Base-by-base conservation (phyloP, 2,113 vertebrate genomes). In the Hemiprocne comata region DNA sequence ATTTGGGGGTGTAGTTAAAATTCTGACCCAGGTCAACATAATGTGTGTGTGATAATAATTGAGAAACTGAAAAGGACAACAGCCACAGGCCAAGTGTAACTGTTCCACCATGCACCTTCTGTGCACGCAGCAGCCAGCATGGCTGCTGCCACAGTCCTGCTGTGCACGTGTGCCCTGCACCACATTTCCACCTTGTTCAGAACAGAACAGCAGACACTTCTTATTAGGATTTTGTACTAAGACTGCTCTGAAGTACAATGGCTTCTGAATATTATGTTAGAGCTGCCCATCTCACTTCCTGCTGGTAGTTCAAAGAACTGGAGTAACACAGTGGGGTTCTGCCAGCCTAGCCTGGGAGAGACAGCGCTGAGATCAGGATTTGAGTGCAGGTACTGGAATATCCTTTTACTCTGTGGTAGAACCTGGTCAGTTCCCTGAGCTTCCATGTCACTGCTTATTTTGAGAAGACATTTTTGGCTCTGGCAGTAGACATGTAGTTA, bases 291-390 rank as follows among this genome's bases (percentile, higher is more conserved):
- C 50, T 46, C 50, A 16, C 33, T 72, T 88, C 79, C 54, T 50
- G 18, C 60, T 57, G 62, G 31, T 42, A 73, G 67, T 58, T 85
- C 79, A 50, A 53, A 85, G 70, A 65, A 34, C 38, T 33, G 40
- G 46, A 80, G 62, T 17, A 83, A 65, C 44, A 48, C 20, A 7
- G 72, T 70, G 60, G 36, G 60, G 36, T 62, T 65, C 55, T 55
- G 42, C 31, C 34, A 26, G 15, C 15, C 6, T 24, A 26, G 33
- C 58, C 51, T 61, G 54, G 40, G 46, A 65, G 24, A 79, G 33
- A 51, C 40, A 53, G 34, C 0, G 0, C 44, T 0, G 0, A 74
- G 72, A 28, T 1, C 60, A 20, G 62, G 51, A 42, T 80, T 9
- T 38, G 61, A 53, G 61, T 69, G 50, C 7, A 21, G 8, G 31